Percentiles rank a stretch among this genome's conserved stretches.
These are phyloP conservation scores for Idris sp. DNA, from an alignment of 1,140 invertebrate genomes.

Conservation along the genomic window DNA sequence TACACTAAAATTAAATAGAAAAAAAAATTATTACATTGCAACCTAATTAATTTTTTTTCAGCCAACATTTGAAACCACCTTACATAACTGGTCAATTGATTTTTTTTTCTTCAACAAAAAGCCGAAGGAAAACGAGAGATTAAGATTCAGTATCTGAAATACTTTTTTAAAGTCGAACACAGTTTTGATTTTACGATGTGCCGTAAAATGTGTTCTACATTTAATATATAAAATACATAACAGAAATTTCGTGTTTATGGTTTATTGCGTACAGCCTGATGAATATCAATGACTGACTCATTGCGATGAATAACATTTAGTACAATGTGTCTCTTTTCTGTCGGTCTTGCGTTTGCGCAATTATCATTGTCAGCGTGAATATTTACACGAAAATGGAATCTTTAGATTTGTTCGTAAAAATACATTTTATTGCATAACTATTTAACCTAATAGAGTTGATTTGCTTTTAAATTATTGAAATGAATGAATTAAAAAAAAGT, in stretches of 20 bases:
- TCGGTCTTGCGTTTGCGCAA: constrained; percentile 22
- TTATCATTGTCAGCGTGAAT: constrained; percentile 12
- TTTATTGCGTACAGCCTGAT: constrained; percentile 2
- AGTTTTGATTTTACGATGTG: too few species aligned
- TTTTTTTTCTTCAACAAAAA: too few species aligned
- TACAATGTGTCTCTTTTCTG: constrained; percentile 18
- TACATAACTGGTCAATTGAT: too few species aligned
- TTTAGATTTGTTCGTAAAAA: constrained; percentile 31
- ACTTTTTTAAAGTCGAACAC: too few species aligned
- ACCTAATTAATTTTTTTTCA: too few species aligned
- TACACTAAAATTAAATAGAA: too few species aligned
- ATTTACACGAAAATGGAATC: constrained; percentile 36
- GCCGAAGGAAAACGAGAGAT: too few species aligned
- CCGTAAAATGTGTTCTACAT: not conserved
- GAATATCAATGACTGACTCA: constrained; percentile 37
- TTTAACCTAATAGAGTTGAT: constrained; percentile 18
- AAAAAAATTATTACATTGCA: too few species aligned
- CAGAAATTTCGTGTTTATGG: constrained; percentile 8
- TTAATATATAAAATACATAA: not conserved
- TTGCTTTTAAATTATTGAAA: not conserved
- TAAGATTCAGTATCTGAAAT: too few species aligned
- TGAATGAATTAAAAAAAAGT: too few species aligned
- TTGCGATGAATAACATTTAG: constrained; percentile 25
- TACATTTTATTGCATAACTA: constrained; percentile 26
- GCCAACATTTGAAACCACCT: too few species aligned